phyloP scores from a whole-genome alignment of 2,888 invertebrate species.

The Bedellia somnulentella region DNA sequence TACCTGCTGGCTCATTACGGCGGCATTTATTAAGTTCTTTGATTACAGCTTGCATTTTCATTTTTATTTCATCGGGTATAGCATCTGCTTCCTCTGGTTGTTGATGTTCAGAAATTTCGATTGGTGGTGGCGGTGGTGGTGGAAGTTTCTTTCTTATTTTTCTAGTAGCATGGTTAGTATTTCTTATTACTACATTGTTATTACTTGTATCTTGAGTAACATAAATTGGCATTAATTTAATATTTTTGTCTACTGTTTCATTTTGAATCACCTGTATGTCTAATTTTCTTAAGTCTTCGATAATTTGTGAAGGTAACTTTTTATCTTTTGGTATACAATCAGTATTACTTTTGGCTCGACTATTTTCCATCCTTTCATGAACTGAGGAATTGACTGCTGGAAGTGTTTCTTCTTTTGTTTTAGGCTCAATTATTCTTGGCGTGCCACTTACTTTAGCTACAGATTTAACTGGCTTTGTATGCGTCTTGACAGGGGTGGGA shows the following conservation, averaged over 20 bases:
- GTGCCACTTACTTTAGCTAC: slow-evolving; percentile 45
- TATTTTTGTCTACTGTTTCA: not conserved
- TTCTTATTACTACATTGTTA: not conserved
- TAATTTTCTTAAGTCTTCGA: too few species aligned
- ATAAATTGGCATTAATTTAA: not conserved
- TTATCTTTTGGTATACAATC: too few species aligned
- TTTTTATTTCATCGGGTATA: slow-evolving; percentile 56
- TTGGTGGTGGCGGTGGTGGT: slow-evolving; percentile 44
- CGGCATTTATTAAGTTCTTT: slow-evolving; percentile 51
- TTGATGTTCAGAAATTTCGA: slow-evolving; percentile 13
- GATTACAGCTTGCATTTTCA: slow-evolving; percentile 65
- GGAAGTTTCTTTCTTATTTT: slow-evolving; percentile 41
- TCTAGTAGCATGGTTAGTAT: slow-evolving; percentile 27
- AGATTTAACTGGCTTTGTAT: slow-evolving; percentile 24
- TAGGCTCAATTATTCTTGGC: slow-evolving; percentile 31
- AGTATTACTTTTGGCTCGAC: not conserved
- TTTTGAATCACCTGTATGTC: not conserved
- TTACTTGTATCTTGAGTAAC: not conserved
- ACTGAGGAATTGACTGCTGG: slow-evolving; percentile 13
- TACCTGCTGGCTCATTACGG: slow-evolving; percentile 28
- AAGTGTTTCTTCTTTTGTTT: slow-evolving; percentile 18
- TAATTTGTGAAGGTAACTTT: not conserved
- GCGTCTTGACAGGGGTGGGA: slow-evolving; percentile 26
- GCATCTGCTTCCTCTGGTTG: slow-evolving; percentile 21
- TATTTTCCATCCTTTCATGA: not conserved